Conservation (phyloP, 2,113 vertebrate species). For the Protobothrops mucrosquamatus region DNA sequence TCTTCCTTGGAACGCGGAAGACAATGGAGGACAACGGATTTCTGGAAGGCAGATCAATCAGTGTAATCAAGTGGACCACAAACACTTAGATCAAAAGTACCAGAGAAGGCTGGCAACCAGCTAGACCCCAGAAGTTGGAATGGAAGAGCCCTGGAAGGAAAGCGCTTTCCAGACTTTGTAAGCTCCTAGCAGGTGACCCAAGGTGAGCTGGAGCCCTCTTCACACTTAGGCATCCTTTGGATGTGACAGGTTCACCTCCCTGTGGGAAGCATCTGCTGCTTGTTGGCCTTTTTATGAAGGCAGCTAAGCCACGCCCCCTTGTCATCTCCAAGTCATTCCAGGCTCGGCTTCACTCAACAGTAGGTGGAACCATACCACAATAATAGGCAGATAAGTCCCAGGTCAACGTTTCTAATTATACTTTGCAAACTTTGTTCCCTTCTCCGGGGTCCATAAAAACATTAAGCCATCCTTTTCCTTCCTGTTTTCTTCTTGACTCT, state of each 20-base stretch:
- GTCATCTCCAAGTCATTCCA: slow-evolving; percentile 61
- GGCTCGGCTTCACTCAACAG: slow-evolving; percentile 61
- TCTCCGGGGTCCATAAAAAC: slow-evolving; percentile 30
- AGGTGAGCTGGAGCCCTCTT: slow-evolving; percentile 60
- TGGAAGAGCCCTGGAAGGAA: background rate
- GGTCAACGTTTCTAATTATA: slow-evolving; percentile 69
- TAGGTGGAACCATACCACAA: slow-evolving; percentile 70
- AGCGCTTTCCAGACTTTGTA: slow-evolving; percentile 29
- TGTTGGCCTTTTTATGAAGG: slow-evolving; percentile 63
- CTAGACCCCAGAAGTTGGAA: slow-evolving; percentile 5
- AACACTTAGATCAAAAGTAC: slow-evolving; percentile 23
- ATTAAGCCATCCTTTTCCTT: slow-evolving; percentile 49
- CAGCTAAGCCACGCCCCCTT: slow-evolving; percentile 59
- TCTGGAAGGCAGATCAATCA: background rate
- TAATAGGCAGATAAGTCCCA: slow-evolving; percentile 66
- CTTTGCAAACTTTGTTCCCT: slow-evolving; percentile 59
- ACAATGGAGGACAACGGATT: background rate
- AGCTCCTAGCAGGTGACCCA: slow-evolving; percentile 40
- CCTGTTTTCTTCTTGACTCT: slow-evolving; percentile 11
- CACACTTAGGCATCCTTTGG: slow-evolving; percentile 59
- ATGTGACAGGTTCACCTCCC: slow-evolving; percentile 47
- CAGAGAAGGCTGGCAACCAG: background rate
- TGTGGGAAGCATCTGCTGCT: slow-evolving; percentile 49
- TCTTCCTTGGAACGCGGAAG: slow-evolving; percentile 24
- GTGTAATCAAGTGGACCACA: background rate